Evolutionary conservation across 2,888 invertebrate genomes (phyloP), one percentile per base, ranked within the genome.

Genomic region (Cataglyphis altisquamis): DNA sequence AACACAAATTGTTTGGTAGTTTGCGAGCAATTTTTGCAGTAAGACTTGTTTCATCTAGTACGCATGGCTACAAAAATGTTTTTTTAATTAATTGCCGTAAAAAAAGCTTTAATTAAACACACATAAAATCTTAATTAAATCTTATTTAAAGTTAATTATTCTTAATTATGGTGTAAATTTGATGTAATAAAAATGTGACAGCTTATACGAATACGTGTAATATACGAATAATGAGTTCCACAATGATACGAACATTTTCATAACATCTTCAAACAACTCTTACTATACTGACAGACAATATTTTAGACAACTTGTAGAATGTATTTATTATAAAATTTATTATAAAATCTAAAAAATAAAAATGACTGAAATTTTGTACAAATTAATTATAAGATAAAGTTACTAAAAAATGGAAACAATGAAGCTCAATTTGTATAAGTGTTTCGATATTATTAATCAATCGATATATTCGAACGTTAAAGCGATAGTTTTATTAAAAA

Each of bases 401-500:
- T 52, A 36, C 6, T n/a, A 67, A 77, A 52, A 48, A 66, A 39
- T 67, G 39, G 12, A 8, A 73, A 15, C 55, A 15, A 77, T 52
- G 39, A 77, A 55, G 66, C 66, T 4, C n/a, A 80, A 80, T 62
- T 68, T 62, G 25, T 67, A 80, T 88, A 92, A 92, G 91, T 90
- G 87, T 90, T 90, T 84, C 88, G 82, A 82, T 81, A 87, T 91
- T 90, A 91, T 91, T 91, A 91, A 89, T 87, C 85, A 62, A 86
- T 82, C 70, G 74, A 80, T 86, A 83, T 86, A 90, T 91, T 91
- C 90, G 41, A 36, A 86, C 83, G 81, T 82, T 77, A 67, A 62
- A 75, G n/a, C 21, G 62, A 82, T 68, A 63, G 67, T 52, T 32
- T 25, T 21, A 29, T 62, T 60, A 82, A 55, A 45, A 52, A 21